phyloP scores from a whole-genome alignment of 2,113 vertebrate species.

The Actinemys pallida region DNA sequence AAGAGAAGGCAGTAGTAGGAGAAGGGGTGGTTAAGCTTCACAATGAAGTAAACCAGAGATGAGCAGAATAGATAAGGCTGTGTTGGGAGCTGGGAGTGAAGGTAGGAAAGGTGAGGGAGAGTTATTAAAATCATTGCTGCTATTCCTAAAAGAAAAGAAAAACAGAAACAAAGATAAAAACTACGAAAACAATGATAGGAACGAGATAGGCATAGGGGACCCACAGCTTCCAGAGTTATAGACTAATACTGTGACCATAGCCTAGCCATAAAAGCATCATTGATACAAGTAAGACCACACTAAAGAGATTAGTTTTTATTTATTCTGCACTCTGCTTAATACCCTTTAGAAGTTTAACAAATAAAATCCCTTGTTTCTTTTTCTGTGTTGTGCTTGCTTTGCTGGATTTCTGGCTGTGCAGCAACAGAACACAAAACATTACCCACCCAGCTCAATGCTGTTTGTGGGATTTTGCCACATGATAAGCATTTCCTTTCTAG shows the following conservation, averaged over 20 bases:
- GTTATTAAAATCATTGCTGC: constrained; percentile 46
- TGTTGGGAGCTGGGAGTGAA: neutral
- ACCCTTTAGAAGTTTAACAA: neutral
- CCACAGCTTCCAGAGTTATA: constrained; percentile 22
- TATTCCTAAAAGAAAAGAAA: neutral
- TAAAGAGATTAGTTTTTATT: constrained; percentile 49
- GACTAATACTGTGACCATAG: constrained; percentile 30
- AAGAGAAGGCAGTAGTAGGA: neutral
- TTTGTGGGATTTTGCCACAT: neutral
- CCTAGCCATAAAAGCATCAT: constrained; percentile 28
- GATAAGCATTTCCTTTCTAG: neutral
- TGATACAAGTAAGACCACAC: constrained; percentile 26
- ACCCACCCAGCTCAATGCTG: neutral
- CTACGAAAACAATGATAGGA: neutral
- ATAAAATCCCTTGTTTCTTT: neutral
- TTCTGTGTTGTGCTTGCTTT: neutral
- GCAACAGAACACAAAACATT: neutral
- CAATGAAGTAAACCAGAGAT: neutral
- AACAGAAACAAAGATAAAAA: neutral
- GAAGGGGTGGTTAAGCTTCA: neutral
- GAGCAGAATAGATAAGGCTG: neutral
- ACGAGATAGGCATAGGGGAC: neutral
- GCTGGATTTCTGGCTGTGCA: neutral
- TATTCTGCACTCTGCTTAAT: constrained; percentile 38
- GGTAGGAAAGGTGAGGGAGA: constrained; percentile 23